Evolutionary conservation across 2,888 invertebrate species (phyloP), one percentile per base, ranked within the genome.

Genomic region (Nebria brevicollis): DNA sequence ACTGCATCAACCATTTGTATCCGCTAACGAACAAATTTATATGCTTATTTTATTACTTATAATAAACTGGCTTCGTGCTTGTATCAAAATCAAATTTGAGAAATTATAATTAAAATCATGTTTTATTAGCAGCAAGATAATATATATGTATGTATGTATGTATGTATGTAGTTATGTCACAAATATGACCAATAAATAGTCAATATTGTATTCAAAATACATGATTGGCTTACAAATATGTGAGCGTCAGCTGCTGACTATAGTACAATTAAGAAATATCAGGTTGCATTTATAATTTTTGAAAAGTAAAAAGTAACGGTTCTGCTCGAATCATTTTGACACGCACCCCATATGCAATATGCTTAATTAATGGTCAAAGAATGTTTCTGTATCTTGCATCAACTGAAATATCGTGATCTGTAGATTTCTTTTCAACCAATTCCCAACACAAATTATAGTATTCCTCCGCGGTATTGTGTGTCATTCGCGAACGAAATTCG

Each of bases 261-360:
- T 3, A 54, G 54, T 54, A 54, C 54, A 54, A 54, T 54, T 54
- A 54, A 54, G 54, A 54, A 54, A 54, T 54, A 54, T 54, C 54
- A 54, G 54, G 54, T 54, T 54, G 54, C 54, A 54, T 54, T 54
- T 54, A 54, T 54, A 54, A 54, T 54, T 54, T 54, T 54, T 54
- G 13, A 54, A 54, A 54, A 54, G 54, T 54, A 7, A 54, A 11
- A 66, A 70, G 43, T 77, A 78, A 78, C 78, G 78, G 78, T 78
- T 34, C 42, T 34, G 41, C 41, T 43, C 11, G 77, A 70, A 70
- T 70, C 68, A 66, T 66, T 54, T 64, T 25, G 11, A 75, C 72
- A 72, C 72, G 72, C 65, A 42, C 72, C 77, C 70, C 34, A 73
- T 72, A 42, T 78, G 78, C 78, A 78, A 78, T 78, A 72, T 78